A percentile compares a stretch with the other conserved stretches of the same genome.
These are phyloP conservation scores for Odontamblyopus lacepedii DNA, from an alignment of 2,797 vertebrate species.

Conservation along the genomic window DNA sequence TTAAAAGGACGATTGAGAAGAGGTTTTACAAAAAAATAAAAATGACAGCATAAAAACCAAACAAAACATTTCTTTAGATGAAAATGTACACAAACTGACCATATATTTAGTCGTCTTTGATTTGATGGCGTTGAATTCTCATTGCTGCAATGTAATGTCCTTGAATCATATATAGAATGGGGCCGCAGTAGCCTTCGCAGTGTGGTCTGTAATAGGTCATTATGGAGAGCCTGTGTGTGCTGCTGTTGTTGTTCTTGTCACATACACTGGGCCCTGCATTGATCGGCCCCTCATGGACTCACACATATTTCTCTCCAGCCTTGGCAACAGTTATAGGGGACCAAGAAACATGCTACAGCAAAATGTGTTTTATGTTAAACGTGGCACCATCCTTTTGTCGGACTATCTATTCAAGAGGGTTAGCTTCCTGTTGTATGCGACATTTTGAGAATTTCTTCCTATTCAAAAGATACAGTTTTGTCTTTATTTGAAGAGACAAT, in stretches of 20 bases:
- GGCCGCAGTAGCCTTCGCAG: background rate
- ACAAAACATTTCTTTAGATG: no score
- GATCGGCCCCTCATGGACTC: background rate
- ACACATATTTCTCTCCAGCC: background rate
- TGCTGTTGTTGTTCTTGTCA: constrained; percentile 6
- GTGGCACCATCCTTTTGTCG: no score
- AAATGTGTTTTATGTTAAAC: background rate
- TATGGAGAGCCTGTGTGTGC: constrained; percentile 3
- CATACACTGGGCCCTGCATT: constrained; percentile 2
- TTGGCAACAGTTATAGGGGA: background rate
- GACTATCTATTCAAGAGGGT: no score
- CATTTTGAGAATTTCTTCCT: no score
- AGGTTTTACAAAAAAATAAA: no score
- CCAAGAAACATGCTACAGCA: background rate
- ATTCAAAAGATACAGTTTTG: no score
- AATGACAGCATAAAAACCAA: no score
- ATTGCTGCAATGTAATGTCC: background rate
- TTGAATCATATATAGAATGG: background rate
- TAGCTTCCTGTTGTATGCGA: no score
- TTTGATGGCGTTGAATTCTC: background rate
- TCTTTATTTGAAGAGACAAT: no score
- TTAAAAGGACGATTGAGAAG: no score
- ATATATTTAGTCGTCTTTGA: background rate
- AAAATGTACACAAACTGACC: no score
- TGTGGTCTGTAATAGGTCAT: constrained; percentile 9